Conservation (phyloP, 2,797 vertebrate species). For the Carduelis carduelis region DNA sequence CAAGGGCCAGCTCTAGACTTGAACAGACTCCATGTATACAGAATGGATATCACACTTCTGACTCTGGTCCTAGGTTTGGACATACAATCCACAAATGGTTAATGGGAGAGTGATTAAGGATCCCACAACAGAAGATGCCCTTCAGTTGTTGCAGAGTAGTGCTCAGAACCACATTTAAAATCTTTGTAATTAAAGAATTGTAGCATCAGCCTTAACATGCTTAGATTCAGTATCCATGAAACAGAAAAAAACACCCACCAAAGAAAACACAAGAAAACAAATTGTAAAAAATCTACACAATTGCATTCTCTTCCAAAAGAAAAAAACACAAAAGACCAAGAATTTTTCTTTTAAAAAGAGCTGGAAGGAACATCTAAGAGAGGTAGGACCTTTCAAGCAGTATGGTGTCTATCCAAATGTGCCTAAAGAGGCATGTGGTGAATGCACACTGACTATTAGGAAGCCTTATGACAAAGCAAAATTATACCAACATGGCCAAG, state of each 20-base stretch:
- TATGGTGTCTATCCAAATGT: not conserved
- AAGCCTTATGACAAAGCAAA: not conserved
- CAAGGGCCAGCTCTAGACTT: not conserved
- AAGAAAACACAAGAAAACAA: not conserved
- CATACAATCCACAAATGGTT: not conserved
- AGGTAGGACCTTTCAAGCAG: not conserved
- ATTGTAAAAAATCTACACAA: not conserved
- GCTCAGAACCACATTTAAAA: not conserved
- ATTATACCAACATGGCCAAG: not conserved
- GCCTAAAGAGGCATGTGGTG: not conserved
- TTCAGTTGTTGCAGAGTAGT: not conserved
- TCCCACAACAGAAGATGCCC: not conserved
- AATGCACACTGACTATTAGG: not conserved
- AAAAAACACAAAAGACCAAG: not conserved
- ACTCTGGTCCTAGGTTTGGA: not conserved
- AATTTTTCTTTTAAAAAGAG: not conserved
- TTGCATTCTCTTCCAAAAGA: not conserved
- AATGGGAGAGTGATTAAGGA: not conserved
- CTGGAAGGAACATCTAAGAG: not conserved
- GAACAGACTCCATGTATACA: no score
- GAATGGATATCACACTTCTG: not conserved
- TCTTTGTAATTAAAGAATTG: not conserved
- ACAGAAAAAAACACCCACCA: not conserved
- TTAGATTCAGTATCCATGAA: not conserved
- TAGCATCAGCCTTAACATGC: not conserved